Base-by-base conservation (phyloP, 2,888 invertebrate species). In the Pherbina coryleti region DNA sequence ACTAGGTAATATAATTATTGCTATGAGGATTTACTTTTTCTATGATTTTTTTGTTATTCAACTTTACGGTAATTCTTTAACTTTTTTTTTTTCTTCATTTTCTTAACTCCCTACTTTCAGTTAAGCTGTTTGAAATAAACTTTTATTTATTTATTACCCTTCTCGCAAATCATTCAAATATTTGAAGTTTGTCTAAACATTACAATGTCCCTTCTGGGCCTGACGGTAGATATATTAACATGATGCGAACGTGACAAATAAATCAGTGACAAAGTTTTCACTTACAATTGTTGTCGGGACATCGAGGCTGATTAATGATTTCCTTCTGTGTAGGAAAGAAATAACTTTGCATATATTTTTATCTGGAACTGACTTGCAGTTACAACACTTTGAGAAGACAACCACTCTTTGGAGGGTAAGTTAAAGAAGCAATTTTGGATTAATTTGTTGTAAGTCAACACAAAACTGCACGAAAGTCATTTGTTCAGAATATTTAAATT, bases 261-360 rank as follows among this genome's bases (percentile, higher is more conserved):
- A 64, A 64, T 64, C 64, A 64, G 31, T 64, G 64, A 31, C 64
- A 64, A 62, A 31, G 28, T 64, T 31, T 64, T 64, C 64, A 31
- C 64, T 64, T 64, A 31, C 31, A 64, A 31, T 64, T 64, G 64
- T 64, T 64, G 64, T 14, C 64, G 9, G 34, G 8, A n/a, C 64
- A 17, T 9, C 31, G 34, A 11, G 28, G 9, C 31, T 64, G 64
- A 64, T 64, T 31, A 31, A 64, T 64, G 64, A 64, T 64, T 64
- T 64, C 64, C 64, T 31, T 31, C 44, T 11, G 11, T 14, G 44
- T 4, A 44, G 11, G 44, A 11, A 3, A 44, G 14, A 44, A 44
- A 44, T 44, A 11, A 44, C 44, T 44, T 44, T 44, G 44, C 44
- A 44, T 44, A 14, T 44, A 44, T 14, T 44, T 44, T 44, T n/a